Base-by-base conservation (phyloP, 2,888 invertebrate genomes). In the Metopia argyrocephala region DNA sequence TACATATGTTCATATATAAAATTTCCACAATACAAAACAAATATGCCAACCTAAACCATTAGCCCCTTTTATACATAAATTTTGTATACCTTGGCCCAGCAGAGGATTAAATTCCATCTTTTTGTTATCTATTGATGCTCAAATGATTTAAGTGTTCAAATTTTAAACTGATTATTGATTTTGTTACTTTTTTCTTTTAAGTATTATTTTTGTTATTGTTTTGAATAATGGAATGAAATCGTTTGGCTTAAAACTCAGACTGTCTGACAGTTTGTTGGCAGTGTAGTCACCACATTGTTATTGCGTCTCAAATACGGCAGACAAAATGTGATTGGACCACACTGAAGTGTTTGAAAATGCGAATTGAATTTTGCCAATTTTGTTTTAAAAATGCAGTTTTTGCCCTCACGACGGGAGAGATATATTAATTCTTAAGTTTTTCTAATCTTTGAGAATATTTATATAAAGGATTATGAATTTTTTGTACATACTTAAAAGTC, bases 91-190 rank as follows among this genome's bases (percentile, higher is more conserved):
- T 27, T 27, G 38, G 38, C 15, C 15, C 1, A 54, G 52, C 28
- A 15, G 59, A 75, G 45, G 28, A 45, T 61, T 18, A 20, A 50
- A 50, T n/a, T 31, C 6, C 50, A 38, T 27, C 1, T 59, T 27
- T 38, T 38, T 38, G 9, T 38, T 18, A 45, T 28, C 59, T 54
- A 18, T 18, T 27, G 21, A n/a, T 59, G 28, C 15, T 15, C 45
- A 28, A 9, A 27, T 68, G 45, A 61, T 76, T 61, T 61, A 75
- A 52, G 61, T 18, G 27, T 68, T 68, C 66, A 52, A 52, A n/a
- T 46, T 52, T 75, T 69, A 62, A 62, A 76, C 18, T 64, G 62
- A 56, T 57, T 76, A 31, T 57, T 52, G 31, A 52, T 31, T 38
- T 61, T 21, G 23, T 21, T 52, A 23, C 2, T 48, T 0, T 48